Conservation (phyloP, 2,888 invertebrate genomes). For the Dryococelus australis region DNA sequence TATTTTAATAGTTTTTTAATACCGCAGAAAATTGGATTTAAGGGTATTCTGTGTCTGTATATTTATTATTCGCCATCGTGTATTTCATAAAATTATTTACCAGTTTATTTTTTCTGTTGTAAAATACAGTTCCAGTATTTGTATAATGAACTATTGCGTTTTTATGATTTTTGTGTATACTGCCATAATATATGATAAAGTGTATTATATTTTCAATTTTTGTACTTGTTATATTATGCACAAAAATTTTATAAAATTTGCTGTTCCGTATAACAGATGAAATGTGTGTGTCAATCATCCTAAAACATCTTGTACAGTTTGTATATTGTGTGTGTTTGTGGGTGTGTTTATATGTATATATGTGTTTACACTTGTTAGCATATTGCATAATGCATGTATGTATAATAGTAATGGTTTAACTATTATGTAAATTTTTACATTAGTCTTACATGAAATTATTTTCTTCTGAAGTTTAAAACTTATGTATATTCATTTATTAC, state of each 20-base stretch:
- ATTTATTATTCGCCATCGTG: no score
- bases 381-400: not conserved
- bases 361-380: not conserved
- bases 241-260: not conserved
- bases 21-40: no score
- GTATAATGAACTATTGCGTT: not conserved
- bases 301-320: conserved; percentile 2
- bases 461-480: not conserved
- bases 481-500: not conserved
- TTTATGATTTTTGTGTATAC: not conserved
- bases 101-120: no score
- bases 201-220: not conserved
- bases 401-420: not conserved
- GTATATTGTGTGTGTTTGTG: not conserved
- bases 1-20: no score
- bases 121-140: no score
- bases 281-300: not conserved
- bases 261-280: not conserved
- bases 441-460: not conserved
- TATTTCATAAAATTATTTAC: no score
- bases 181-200: not conserved
- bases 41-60: no score
- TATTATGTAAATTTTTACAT: not conserved
- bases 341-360: not conserved
- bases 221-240: not conserved